These are phyloP conservation scores for Graptemys geographica DNA, from an alignment of 2,797 vertebrate species.

Conservation along the genomic window DNA sequence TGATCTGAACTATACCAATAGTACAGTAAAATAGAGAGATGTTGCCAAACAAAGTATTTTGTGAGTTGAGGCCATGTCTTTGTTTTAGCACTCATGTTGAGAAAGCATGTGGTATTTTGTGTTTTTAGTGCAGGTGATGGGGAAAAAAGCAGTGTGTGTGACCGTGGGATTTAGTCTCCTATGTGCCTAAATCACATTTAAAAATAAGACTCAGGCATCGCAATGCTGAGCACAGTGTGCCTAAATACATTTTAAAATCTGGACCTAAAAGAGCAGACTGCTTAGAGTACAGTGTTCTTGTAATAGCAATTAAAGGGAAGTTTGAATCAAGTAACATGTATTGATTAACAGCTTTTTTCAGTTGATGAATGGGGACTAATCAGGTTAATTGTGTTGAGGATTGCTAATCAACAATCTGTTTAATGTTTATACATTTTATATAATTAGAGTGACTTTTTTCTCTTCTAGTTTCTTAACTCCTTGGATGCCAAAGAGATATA, in stretches of 20 bases:
- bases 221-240: not conserved
- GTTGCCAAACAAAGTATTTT: not conserved
- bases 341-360: not conserved
- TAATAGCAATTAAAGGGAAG: not conserved
- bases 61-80: not conserved
- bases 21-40: not conserved
- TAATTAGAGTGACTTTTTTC: conserved; percentile 35
- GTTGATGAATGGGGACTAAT: conserved; percentile 16
- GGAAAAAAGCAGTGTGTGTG: not conserved
- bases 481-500: conserved; percentile 96
- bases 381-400: not conserved
- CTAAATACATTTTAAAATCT: not conserved
- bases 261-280: not conserved
- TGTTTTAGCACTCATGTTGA: not conserved
- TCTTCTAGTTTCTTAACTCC: conserved; percentile 88
- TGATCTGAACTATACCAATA: not conserved
- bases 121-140: not conserved
- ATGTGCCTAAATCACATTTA: not conserved
- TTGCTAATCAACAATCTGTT: not conserved
- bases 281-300: not conserved
- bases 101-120: fast-evolving
- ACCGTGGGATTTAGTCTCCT: not conserved
- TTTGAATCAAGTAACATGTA: not conserved
- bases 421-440: conserved; percentile 3
- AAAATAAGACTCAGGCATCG: not conserved